Percentiles rank a stretch among this genome's conserved stretches.
Conservation (phyloP, 2,888 invertebrate genomes). For the Orthonevra nobilis region DNA sequence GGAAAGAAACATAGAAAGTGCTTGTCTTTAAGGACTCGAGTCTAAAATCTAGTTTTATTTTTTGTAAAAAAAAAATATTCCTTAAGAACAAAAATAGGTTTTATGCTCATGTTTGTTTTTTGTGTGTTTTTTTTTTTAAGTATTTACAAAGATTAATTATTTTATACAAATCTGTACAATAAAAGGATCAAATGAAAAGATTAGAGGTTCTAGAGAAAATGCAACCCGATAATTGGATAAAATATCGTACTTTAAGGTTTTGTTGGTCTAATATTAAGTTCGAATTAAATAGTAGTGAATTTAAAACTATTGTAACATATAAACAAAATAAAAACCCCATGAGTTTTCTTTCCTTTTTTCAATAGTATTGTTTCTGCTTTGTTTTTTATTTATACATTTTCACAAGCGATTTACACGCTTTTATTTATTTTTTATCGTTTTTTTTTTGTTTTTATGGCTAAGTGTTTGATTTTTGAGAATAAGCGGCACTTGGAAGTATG, state of each 20-base stretch:
- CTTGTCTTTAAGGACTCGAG: conserved; percentile 35
- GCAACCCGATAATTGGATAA: conserved; percentile 50
- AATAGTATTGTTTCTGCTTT: conserved; percentile 15
- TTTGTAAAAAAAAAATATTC: conserved; percentile 39
- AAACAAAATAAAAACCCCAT: no score
- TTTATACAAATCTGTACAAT: conserved; percentile 14
- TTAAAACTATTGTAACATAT: conserved; percentile 45
- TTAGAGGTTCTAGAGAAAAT: conserved; percentile 30
- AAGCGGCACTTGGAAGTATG: conserved; percentile 26
- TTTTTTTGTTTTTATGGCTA: conserved; percentile 34
- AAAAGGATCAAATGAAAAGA: no score
- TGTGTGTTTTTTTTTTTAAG: conserved; percentile 13
- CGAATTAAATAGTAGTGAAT: conserved; percentile 6
- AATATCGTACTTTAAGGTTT: conserved; percentile 34
- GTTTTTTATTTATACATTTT: conserved; percentile 29
- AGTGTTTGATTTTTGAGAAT: conserved; percentile 22
- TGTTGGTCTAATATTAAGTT: conserved; percentile 19
- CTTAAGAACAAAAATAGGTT: conserved; percentile 48
- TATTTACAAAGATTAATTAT: conserved; percentile 49
- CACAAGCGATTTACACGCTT: conserved; percentile 29
- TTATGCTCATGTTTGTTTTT: conserved; percentile 10
- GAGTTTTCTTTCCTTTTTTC: no score
- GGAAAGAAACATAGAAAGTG: conserved; percentile 24
- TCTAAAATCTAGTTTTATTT: conserved; percentile 21
- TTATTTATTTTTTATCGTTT: no score